Evolutionary conservation across 2,113 vertebrate species (phyloP).

Genomic region (Condylura cristata): DNA sequence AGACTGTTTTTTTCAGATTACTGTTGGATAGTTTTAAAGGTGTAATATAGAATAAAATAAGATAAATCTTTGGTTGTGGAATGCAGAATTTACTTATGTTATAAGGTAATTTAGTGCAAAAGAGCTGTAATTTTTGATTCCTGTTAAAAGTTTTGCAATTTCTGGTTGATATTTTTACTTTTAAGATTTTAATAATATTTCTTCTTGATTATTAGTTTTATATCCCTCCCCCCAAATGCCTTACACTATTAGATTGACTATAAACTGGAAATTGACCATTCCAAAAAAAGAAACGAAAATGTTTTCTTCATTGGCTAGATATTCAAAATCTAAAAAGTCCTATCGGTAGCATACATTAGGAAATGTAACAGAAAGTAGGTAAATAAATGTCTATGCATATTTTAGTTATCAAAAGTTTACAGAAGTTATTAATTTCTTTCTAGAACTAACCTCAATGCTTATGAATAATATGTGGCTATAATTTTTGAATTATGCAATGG

Average conservation of each 20-base stretch:
- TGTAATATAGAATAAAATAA: conserved; percentile 9
- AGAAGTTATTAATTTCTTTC: neutral
- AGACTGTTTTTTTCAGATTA: neutral
- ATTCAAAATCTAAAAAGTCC: conserved; percentile 41
- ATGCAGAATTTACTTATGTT: conserved; percentile 1
- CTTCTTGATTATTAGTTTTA: conserved; percentile 37
- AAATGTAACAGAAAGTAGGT: conserved; percentile 39
- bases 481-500: conserved; percentile 47
- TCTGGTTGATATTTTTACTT: neutral
- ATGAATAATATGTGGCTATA: conserved; percentile 56
- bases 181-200: conserved; percentile 40
- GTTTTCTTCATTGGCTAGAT: conserved; percentile 28
- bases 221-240: neutral
- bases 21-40: conserved; percentile 24
- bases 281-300: conserved; percentile 47
- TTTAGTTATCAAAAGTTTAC: conserved; percentile 64
- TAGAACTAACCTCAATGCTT: conserved; percentile 29
- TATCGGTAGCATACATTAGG: neutral
- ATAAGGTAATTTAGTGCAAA: neutral
- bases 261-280: conserved; percentile 30
- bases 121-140: conserved; percentile 29
- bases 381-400: conserved; percentile 46
- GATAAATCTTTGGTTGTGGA: conserved; percentile 2
- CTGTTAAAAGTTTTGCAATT: conserved; percentile 38
- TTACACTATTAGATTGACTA: conserved; percentile 16